Conservation (phyloP, 2,113 vertebrate genomes). For the Crotophaga sulcirostris region DNA sequence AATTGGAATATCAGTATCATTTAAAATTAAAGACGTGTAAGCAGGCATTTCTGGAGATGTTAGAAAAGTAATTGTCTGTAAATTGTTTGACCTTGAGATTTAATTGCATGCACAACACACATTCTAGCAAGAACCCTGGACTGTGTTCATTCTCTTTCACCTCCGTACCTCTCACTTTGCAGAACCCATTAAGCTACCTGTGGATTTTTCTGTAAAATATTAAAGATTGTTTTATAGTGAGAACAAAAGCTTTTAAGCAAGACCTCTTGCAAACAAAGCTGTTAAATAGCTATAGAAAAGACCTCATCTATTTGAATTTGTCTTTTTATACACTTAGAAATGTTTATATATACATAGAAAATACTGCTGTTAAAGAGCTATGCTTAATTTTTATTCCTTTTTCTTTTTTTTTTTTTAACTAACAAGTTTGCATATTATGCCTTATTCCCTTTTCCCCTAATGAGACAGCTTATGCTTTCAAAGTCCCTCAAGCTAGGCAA, state of each 20-base stretch:
- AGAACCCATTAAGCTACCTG: slow-evolving; percentile 82
- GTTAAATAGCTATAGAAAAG: slow-evolving; percentile 32
- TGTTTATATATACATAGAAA: slow-evolving; percentile 29
- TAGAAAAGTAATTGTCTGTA: slow-evolving; percentile 93
- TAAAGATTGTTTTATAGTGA: slow-evolving; percentile 71
- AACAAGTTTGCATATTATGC: slow-evolving; percentile 85
- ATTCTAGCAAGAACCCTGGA: slow-evolving; percentile 81
- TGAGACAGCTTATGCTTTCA: slow-evolving; percentile 86
- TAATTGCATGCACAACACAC: slow-evolving; percentile 90
- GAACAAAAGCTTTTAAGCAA: slow-evolving; percentile 75
- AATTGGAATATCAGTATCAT: slow-evolving; percentile 92
- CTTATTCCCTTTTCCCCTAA: slow-evolving; percentile 82
- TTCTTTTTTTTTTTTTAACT: slow-evolving; percentile 56
- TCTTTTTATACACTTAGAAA: slow-evolving; percentile 32
- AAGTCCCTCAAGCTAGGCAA: slow-evolving; percentile 86
- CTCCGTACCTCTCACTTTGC: slow-evolving; percentile 71
- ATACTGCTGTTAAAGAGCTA: slow-evolving; percentile 52
- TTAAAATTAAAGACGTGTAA: slow-evolving; percentile 92
- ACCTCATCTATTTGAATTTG: slow-evolving; percentile 54
- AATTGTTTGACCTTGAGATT: slow-evolving; percentile 92
- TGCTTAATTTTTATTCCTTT: slow-evolving; percentile 62
- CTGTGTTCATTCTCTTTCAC: slow-evolving; percentile 80
- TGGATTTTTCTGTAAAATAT: slow-evolving; percentile 81
- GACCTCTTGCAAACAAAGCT: slow-evolving; percentile 40
- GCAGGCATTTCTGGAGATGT: slow-evolving; percentile 91